These are phyloP conservation scores for Halocaridina rubra DNA, from an alignment of 2,888 invertebrate genomes.

Conservation along the genomic window DNA sequence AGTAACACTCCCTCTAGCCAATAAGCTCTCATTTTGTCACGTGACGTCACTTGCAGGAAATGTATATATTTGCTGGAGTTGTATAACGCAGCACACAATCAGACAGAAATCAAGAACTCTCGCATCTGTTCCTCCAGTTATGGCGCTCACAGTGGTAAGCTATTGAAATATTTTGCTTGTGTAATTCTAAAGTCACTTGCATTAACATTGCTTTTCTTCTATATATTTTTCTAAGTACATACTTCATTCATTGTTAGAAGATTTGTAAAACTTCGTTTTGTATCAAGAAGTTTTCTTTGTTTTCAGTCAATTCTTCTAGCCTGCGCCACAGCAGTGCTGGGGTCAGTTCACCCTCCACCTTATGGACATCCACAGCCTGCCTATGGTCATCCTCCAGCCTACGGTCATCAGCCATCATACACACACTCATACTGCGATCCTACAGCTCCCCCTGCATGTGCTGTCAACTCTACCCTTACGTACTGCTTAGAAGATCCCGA, in stretches of 20 bases:
- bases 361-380: constrained; percentile 21
- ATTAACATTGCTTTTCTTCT: neutral
- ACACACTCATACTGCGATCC: constrained; percentile 64
- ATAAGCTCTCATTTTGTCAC: neutral
- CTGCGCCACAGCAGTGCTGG: constrained; percentile 18
- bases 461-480: constrained; percentile 58
- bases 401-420: constrained; percentile 46
- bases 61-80: neutral
- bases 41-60: neutral
- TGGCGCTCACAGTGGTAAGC: constrained; percentile 46
- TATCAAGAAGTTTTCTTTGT: neutral
- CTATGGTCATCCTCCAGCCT: constrained; percentile 25
- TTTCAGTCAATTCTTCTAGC: constrained; percentile 13
- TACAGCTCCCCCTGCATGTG: constrained; percentile 63
- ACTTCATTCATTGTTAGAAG: too few relatives aligned
- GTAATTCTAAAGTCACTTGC: neutral
- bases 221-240: neutral
- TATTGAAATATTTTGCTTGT: neutral
- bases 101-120: constrained; percentile 38
- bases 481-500: constrained; percentile 65
- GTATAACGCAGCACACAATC: neutral
- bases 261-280: too few relatives aligned
- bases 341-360: constrained; percentile 4
- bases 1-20: constrained; percentile 7
- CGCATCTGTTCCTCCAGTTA: constrained; percentile 16